Base-by-base conservation (phyloP, 2,113 vertebrate genomes). In the Zosterops hypoxanthus region DNA sequence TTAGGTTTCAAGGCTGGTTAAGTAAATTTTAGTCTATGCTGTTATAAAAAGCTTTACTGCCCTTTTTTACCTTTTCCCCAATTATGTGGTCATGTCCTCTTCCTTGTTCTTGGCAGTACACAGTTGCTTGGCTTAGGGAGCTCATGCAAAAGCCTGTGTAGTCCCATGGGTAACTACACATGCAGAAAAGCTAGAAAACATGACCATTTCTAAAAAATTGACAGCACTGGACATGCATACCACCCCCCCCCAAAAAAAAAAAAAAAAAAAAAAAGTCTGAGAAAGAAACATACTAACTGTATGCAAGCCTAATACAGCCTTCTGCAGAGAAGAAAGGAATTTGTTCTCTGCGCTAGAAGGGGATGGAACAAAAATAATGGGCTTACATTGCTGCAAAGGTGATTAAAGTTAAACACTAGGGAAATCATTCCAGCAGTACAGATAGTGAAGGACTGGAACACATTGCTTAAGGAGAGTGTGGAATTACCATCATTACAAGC, bases 401-500 rank as follows among this genome's bases (percentile, higher is more conserved):
- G 71, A 82, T 73, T 82, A 60, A 77, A 95, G 8, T 81, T 66
- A 75, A 82, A 61, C 17, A 34, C 41, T 50, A 69, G 14, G 50
- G 87, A 86, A 93, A 92, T 70, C 21, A 77, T 86, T 90, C 47
- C 82, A 77, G 21, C 2, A 7, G 29, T 59, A 66, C 17, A 92
- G 82, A 92, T 85, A 92, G 68, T 12, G 33, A 90, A 88, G 66
- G n/a, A 66, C 55, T 90, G 66, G 71, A 93, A 92, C 68, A 70
- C 14, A 10, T 42, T 90, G 55, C 59, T 82, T 83, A 70, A 80
- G 47, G 18, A 73, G 29, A 90, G 55, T 42, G 29, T 94, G 79
- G 71, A 93, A 93, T 90, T 90, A 61, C 21, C 53, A 73, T 69
- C 49, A 55, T 80, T 57, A 83, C 33, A 90, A 83, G 18, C 6